Base-by-base conservation (phyloP, 2,797 vertebrate genomes). In the Rhinichthys osculus region DNA sequence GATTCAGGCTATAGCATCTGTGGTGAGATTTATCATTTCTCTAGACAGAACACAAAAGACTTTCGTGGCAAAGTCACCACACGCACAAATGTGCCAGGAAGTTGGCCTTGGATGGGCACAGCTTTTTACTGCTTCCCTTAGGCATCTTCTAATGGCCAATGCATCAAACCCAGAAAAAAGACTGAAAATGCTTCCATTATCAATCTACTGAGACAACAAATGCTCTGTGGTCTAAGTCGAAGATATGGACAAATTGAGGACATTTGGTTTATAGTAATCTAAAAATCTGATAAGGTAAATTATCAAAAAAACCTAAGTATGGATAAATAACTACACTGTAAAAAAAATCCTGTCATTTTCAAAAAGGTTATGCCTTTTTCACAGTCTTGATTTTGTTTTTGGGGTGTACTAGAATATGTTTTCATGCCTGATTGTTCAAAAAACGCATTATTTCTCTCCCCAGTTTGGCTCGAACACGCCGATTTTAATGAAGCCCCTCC, bases 61-160 rank as follows among this genome's bases (percentile, higher is more conserved):
- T 62, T 78, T 73, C 57, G 42, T 72, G 73, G 67, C 38, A 84
- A 77, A 81, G 74, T 13, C 40, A 16, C 50, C 47, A n/a, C 50
- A 77, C 3, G 27, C 69, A 27, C 57, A 73, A 57, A 30, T 69
- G 38, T 42, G 30, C 67, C 72, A 72, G 50, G n/a, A 64, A 80
- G 71, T 27, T 59, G 76, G 23, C 16, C 52, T 69, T 62, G 44
- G 66, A 85, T 80, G 38, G 66, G 79, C 27, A 72, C 42, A 71
- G 52, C 59, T 77, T 67, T 81, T 81, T 54, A 62, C 52, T 81
- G 38, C 33, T 78, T 52, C 80, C 85, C 84, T 74, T 47, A 54
- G 67, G 70, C 42, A 50, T 64, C 67, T 62, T 50, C n/a, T 71
- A 84, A 87, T 35, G 73, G 64, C 16, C 83, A 85, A 35, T 7